Evolutionary conservation across 2,888 invertebrate genomes (phyloP), one percentile per base, ranked within the genome.

Genomic region (Cyclophora albipunctata): DNA sequence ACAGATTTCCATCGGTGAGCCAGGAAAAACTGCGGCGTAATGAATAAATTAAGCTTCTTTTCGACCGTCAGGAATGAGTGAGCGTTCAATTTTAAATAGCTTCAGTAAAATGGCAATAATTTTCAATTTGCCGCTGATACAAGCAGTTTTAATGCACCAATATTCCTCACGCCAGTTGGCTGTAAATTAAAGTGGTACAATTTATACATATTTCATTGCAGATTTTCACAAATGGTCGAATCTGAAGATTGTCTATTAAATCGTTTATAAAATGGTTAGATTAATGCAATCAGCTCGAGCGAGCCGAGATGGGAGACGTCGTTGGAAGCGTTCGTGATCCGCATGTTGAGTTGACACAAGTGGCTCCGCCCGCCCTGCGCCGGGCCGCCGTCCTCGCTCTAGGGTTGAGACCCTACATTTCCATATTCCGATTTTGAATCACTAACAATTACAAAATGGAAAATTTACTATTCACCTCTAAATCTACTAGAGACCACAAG

Each of bases 241-340:
- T 81, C 75, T 76, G 70, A 66, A 78, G 74, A 82, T 80, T 81
- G 81, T 81, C 80, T 79, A 83, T 85, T 84, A 86, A 85, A 85
- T 82, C 82, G 84, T 80, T 86, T 82, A 83, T 82, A 84, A 86
- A 86, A 85, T 81, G 82, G 82, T 75, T 75, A 82, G 86, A 86
- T 85, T 86, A 88, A 87, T 85, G 86, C 84, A 84, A 85, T 86
- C 82, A 82, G 78, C 74, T 78, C 70, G 71, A 82, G 84, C 70
- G 78, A 78, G 78, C 78, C 71, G 82, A 80, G 81, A 85, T 82
- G 85, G 84, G 75, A 71, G 82, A 81, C 88, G 81, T 81, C 84
- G 84, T 85, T 84, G 74, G 76, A 72, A 71, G 71, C 74, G 79
- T 68, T 79, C 87, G 87, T 87, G 88, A 76, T 73, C 66, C 69